phyloP scores from a whole-genome alignment of 2,888 invertebrate genomes.

The Holacanthella duospinosa region DNA sequence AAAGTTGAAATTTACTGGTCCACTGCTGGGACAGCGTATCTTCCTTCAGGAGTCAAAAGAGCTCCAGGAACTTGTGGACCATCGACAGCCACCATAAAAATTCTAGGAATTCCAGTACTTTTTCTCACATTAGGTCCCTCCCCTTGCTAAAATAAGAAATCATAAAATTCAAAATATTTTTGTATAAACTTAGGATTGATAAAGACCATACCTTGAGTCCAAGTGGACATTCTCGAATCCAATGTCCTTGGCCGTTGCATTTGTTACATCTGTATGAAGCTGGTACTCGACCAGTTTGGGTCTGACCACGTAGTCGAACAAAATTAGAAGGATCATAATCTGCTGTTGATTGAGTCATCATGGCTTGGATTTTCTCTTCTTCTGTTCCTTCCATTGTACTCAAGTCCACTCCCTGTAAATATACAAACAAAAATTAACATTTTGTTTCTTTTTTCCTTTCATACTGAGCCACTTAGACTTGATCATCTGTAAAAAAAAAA shows the following conservation, averaged over 20 bases:
- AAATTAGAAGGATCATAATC: conserved; percentile 97
- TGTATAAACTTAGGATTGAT: not conserved
- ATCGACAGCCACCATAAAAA: conserved; percentile 88
- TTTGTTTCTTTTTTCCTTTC: not conserved
- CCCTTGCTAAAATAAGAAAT: not conserved
- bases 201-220: conserved; percentile 23
- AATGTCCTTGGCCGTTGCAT: conserved; percentile 91
- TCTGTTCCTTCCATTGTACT: conserved; percentile 85
- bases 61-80: conserved; percentile 81
- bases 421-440: not conserved
- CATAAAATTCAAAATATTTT: not conserved
- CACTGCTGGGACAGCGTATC: conserved; percentile 76
- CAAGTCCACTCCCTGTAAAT: conserved; percentile 58
- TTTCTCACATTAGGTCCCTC: conserved; percentile 54
- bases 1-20: conserved; percentile 57
- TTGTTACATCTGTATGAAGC: conserved; percentile 86
- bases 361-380: conserved; percentile 93
- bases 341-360: conserved; percentile 93
- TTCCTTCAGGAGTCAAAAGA: conserved; percentile 65
- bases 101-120: conserved; percentile 93
- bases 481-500: not conserved
- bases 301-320: conserved; percentile 42
- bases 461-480: not conserved
- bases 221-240: conserved; percentile 90
- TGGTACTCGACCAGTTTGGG: conserved; percentile 73